These are phyloP conservation scores for Pseudorectes ferrugineus DNA, from an alignment of 2,113 vertebrate species.

Conservation along the genomic window DNA sequence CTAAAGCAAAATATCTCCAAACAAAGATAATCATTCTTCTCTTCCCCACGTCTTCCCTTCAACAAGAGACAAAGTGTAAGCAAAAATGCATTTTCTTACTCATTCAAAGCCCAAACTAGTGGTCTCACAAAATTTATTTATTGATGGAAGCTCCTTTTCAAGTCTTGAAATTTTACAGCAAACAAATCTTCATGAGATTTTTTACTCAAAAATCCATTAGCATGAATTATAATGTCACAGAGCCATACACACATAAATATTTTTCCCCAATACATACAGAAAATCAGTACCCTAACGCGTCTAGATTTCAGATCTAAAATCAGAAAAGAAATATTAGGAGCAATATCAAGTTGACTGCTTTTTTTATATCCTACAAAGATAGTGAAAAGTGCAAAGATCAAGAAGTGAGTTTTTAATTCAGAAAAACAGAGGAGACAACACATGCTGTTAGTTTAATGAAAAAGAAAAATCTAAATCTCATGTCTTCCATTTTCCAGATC, in stretches of 20 bases:
- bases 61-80: background rate
- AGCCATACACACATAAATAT: background rate
- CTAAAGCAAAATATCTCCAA: no score
- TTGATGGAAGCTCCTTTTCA: background rate
- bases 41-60: background rate
- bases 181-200: background rate
- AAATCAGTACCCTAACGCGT: background rate
- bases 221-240: background rate
- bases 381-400: background rate
- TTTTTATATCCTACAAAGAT: background rate
- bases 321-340: background rate
- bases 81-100: background rate
- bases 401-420: background rate
- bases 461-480: background rate
- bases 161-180: background rate
- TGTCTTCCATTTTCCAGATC: background rate
- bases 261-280: background rate
- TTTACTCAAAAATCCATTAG: background rate
- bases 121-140: background rate
- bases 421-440: background rate
- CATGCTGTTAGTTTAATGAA: background rate
- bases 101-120: background rate
- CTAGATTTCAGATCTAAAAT: background rate
- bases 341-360: background rate
- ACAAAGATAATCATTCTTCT: rapidly evolving